These are phyloP conservation scores for Cyaniris semiargus DNA, from an alignment of 2,888 invertebrate genomes.

Conservation along the genomic window DNA sequence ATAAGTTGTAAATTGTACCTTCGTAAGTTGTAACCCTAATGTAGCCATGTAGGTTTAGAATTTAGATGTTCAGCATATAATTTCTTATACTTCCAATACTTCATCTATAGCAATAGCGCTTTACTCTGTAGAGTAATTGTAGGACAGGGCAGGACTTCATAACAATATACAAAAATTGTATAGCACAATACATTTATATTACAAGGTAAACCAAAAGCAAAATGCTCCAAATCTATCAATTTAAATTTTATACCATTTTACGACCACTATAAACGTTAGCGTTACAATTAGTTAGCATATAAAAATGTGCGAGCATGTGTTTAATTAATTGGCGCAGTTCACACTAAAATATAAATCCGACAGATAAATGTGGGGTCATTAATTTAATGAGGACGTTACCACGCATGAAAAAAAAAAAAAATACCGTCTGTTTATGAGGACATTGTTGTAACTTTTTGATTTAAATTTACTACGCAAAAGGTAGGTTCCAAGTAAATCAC, in stretches of 20 bases:
- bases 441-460: not conserved
- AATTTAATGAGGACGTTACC: conserved; percentile 1
- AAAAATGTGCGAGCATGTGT: conserved; percentile 5
- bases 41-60: too few relatives aligned
- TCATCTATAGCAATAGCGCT: too few relatives aligned
- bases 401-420: not conserved
- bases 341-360: not conserved
- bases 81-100: too few relatives aligned
- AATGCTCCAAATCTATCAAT: not conserved
- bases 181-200: not conserved
- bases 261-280: not conserved
- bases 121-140: too few relatives aligned
- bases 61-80: too few relatives aligned
- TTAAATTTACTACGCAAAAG: not conserved
- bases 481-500: not conserved
- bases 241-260: not conserved
- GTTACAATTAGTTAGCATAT: conserved; percentile 3
- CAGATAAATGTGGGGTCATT: not conserved
- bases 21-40: too few relatives aligned
- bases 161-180: too few relatives aligned
- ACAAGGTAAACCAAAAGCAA: not conserved
- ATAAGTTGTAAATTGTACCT: too few relatives aligned
- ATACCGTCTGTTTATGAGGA: not conserved
- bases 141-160: too few relatives aligned
- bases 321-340: conserved; percentile 13